phyloP scores from a whole-genome alignment of 2,113 vertebrate genomes.

The Embiotoca jacksoni region DNA sequence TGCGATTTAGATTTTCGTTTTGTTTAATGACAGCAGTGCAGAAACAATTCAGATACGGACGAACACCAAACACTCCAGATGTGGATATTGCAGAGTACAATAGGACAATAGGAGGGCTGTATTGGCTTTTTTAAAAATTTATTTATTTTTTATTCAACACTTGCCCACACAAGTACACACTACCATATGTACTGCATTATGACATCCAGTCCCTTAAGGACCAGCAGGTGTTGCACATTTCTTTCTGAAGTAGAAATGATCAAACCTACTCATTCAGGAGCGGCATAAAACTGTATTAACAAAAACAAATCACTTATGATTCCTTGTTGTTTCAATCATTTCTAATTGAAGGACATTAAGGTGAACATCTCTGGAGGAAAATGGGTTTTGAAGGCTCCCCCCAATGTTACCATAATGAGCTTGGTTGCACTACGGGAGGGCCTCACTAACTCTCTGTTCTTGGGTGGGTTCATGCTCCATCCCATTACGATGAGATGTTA shows the following conservation, averaged over 20 bases:
- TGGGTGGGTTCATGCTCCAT: slow-evolving; percentile 53
- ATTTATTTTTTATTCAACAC: slow-evolving; percentile 1
- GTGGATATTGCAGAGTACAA: neutral
- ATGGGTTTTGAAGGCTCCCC: slow-evolving; percentile 27
- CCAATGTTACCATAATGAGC: slow-evolving; percentile 56
- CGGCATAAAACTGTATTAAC: neutral
- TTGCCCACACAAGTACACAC: slow-evolving; percentile 11
- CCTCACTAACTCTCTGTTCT: slow-evolving; percentile 40
- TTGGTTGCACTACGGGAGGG: slow-evolving; percentile 33
- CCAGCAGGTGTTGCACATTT: slow-evolving; percentile 3
- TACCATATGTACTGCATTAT: neutral
- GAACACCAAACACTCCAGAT: neutral
- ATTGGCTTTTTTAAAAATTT: neutral
- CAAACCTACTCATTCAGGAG: slow-evolving; percentile 8
- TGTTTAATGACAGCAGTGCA: neutral
- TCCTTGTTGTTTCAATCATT: slow-evolving; percentile 28
- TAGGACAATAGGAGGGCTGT: neutral
- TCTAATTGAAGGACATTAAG: slow-evolving; percentile 16
- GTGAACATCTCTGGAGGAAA: slow-evolving; percentile 25
- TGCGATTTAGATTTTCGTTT: neutral
- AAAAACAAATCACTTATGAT: slow-evolving; percentile 22
- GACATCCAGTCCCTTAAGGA: neutral
- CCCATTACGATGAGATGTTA: slow-evolving; percentile 69
- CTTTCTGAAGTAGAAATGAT: neutral
- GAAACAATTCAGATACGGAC: neutral